These are phyloP conservation scores for Ennomos quercinarius DNA, from an alignment of 2,888 invertebrate species.

Conservation along the genomic window DNA sequence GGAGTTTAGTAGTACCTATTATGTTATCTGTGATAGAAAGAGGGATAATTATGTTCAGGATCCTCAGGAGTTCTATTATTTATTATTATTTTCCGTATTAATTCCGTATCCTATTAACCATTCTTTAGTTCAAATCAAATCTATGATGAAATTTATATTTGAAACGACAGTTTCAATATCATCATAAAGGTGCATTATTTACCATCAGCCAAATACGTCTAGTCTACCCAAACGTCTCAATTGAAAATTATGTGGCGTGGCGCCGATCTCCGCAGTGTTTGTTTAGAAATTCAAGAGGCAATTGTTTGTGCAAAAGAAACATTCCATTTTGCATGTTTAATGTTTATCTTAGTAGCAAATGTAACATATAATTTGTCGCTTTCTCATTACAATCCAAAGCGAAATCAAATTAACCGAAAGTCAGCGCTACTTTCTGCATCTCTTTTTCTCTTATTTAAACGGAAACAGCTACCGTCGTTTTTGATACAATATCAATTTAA, in stretches of 20 bases:
- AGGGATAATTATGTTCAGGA: too few relatives aligned
- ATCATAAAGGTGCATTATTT: background rate
- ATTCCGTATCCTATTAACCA: too few relatives aligned
- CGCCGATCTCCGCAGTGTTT: conserved; percentile 43
- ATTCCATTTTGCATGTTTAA: conserved; percentile 46
- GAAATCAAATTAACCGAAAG: conserved; percentile 39
- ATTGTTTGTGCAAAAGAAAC: conserved; percentile 45
- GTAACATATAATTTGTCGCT: conserved; percentile 51
- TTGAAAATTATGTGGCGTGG: conserved; percentile 38
- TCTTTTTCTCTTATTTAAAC: conserved; percentile 21
- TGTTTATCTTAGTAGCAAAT: conserved; percentile 48
- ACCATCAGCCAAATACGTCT: conserved; percentile 16
- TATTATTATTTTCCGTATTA: too few relatives aligned
- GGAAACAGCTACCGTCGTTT: conserved; percentile 27
- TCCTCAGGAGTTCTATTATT: too few relatives aligned
- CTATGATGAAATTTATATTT: too few relatives aligned
- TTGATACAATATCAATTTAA: conserved; percentile 49
- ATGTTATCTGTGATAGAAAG: too few relatives aligned
- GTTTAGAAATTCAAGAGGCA: conserved; percentile 51
- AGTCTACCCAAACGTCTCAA: conserved; percentile 26
- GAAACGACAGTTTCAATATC: too few relatives aligned
- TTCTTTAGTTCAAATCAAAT: too few relatives aligned
- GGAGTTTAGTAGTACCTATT: too few relatives aligned
- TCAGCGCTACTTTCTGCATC: conserved; percentile 26
- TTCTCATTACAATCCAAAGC: conserved; percentile 48